Percentiles rank a stretch among this genome's conserved stretches.
Conservation (phyloP, 2,888 invertebrate species). For the Heteromyza rotundicornis region DNA sequence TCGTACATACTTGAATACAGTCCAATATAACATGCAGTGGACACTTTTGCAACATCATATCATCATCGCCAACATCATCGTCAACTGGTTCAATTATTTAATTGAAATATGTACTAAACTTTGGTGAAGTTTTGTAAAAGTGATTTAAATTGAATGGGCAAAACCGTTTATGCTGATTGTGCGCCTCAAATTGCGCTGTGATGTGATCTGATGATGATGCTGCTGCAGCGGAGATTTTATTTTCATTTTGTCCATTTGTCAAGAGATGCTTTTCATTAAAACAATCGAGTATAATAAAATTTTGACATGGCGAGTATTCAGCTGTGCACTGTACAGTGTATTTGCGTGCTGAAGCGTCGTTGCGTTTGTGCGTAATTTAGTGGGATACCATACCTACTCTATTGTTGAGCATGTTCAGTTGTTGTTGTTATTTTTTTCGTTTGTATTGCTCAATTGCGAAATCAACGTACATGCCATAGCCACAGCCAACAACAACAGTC, state of each 20-base stretch:
- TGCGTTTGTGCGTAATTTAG: conserved; percentile 15
- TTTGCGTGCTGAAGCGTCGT: background rate
- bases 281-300: conserved; percentile 40
- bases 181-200: no score
- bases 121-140: conserved; percentile 24
- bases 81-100: conserved; percentile 42
- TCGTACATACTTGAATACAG: no score
- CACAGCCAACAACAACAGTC: background rate
- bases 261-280: conserved; percentile 9
- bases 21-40: background rate
- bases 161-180: no score
- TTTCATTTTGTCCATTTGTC: background rate
- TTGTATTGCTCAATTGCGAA: background rate
- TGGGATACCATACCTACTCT: background rate
- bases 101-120: conserved; percentile 33
- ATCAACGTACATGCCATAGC: background rate
- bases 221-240: background rate
- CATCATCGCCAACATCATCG: no score
- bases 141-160: background rate
- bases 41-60: background rate
- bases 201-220: conserved; percentile 24
- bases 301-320: conserved; percentile 37
- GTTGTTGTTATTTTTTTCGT: background rate
- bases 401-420: no score
- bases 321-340: background rate